Percentiles rank a stretch among this genome's conserved stretches.
Conservation (phyloP, 35 echinoderm and acorn worm species). For the Heliocidaris erythrogramma region DNA sequence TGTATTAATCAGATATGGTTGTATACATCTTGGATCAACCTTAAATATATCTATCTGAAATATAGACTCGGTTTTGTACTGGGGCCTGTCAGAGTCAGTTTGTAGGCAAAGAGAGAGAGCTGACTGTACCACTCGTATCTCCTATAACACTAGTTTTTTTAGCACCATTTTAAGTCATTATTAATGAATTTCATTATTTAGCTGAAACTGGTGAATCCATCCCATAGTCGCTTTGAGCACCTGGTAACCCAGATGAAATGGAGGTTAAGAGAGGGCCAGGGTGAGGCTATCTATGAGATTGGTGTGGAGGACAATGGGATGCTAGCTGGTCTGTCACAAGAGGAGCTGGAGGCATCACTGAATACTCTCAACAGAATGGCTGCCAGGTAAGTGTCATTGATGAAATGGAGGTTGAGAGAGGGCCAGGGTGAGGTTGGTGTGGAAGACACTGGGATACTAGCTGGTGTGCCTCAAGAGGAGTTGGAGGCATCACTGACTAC, state of each 20-base stretch:
- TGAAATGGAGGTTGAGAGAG: constrained; percentile 91
- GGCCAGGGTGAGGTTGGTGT: constrained; percentile 92
- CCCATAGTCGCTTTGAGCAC: constrained; percentile 90
- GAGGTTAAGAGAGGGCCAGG: constrained; percentile 89
- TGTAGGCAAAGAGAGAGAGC: too few relatives aligned
- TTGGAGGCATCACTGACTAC: constrained; percentile 71
- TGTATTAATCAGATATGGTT: too few relatives aligned
- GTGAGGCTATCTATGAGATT: constrained; percentile 99
- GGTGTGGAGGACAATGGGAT: constrained; percentile 97
- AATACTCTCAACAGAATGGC: constrained; percentile 89
- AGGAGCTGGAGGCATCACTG: constrained; percentile 75
- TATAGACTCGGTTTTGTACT: too few relatives aligned
- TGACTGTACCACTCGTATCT: too few relatives aligned
- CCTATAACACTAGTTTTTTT: not conserved
- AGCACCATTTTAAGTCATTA: not conserved
- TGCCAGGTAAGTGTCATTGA: constrained; percentile 82
- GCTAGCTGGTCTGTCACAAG: constrained; percentile 76
- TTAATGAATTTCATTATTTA: not conserved
- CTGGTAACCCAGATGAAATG: constrained; percentile 99
- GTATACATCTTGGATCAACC: too few relatives aligned
- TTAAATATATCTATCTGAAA: too few relatives aligned
- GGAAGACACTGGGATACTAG: constrained; percentile 84
- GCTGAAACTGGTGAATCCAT: constrained; percentile 94
- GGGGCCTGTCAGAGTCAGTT: too few relatives aligned
- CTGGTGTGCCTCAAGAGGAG: constrained; percentile 60